Evolutionary conservation across 2,113 vertebrate genomes (phyloP), one percentile per base, ranked within the genome.

Genomic region (Glaucidium brasilianum): DNA sequence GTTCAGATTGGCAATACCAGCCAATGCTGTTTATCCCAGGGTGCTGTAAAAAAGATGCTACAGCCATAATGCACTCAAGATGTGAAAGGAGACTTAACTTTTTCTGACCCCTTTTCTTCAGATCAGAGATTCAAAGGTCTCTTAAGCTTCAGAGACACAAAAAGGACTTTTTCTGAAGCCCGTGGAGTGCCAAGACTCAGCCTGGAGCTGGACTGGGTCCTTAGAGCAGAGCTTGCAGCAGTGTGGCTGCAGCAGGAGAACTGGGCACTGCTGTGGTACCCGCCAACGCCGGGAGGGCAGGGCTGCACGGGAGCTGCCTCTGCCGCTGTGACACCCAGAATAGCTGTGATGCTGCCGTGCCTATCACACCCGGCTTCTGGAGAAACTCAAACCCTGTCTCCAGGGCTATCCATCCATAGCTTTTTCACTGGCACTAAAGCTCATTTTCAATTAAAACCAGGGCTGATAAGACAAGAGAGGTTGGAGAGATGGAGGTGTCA

Each of bases 291-390:
- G 25, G 23, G 26, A n/a, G 34, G 2, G 0, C 32, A 4, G 26
- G 15, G 43, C 20, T 53, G 23, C 25, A 9, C 29, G 5, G 50
- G 56, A 50, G 63, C 56, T 59, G 56, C 37, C 52, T 59, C 11
- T 66, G 6, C 41, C 67, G n/a, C 20, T 4, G 0, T 0, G 9
- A 3, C 30, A 23, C 58, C 25, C 11, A 16, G 22, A 34, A 9
- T 1, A 77, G 22, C 50, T 3, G 0, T 0, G 0, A 2, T 11
- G n/a, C n/a, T 64, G 58, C 82, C 5, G 4, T 34, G n/a, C 47
- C 69, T 25, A 4, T 35, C 58, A 9, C 67, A 29, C 19, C n/a
- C 52, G 2, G 1, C 49, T 37, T 16, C 56, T 25, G 43, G 34
- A 52, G 27, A 17, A 53, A 62, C 23, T n/a, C 30, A 58, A 32